Evolutionary conservation across 2,888 invertebrate genomes (phyloP).

Genomic region (Hemicrepidius hirtus): DNA sequence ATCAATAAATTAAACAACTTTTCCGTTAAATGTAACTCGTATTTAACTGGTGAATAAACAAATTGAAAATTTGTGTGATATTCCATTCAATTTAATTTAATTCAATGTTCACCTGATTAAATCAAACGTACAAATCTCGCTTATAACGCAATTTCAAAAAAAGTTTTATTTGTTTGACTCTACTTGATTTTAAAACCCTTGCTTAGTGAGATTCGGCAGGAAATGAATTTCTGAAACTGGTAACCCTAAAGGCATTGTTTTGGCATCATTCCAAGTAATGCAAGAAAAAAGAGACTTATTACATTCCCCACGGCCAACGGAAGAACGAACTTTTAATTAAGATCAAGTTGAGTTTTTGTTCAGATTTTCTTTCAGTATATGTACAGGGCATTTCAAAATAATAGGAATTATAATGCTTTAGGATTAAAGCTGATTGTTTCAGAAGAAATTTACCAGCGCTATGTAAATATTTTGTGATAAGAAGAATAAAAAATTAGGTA

Average conservation of each 20-base stretch:
- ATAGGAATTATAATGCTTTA: no score
- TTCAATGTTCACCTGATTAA: slow-evolving; percentile 46
- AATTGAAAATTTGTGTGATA: slow-evolving; percentile 26
- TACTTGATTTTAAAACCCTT: slow-evolving; percentile 4
- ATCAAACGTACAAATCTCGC: slow-evolving; percentile 43
- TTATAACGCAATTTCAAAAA: slow-evolving; percentile 31
- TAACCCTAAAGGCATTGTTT: slow-evolving; percentile 34
- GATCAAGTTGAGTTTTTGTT: slow-evolving; percentile 11
- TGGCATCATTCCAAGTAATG: slow-evolving; percentile 35
- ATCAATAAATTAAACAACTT: neutral
- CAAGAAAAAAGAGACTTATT: slow-evolving; percentile 29
- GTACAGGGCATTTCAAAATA: no score
- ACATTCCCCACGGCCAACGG: slow-evolving; percentile 13
- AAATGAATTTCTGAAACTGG: slow-evolving; percentile 25
- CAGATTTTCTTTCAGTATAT: neutral
- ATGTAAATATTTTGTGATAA: no score
- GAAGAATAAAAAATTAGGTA: no score
- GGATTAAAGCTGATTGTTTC: no score
- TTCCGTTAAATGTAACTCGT: neutral
- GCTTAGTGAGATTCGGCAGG: slow-evolving; percentile 17
- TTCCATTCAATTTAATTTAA: slow-evolving; percentile 39
- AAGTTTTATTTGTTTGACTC: slow-evolving; percentile 6
- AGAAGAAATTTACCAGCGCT: no score
- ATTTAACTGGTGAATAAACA: slow-evolving; percentile 6
- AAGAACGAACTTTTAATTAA: slow-evolving; percentile 25